Evolutionary conservation across 2,113 vertebrate species (phyloP).

Genomic region (Nyctereutes procyonoides): DNA sequence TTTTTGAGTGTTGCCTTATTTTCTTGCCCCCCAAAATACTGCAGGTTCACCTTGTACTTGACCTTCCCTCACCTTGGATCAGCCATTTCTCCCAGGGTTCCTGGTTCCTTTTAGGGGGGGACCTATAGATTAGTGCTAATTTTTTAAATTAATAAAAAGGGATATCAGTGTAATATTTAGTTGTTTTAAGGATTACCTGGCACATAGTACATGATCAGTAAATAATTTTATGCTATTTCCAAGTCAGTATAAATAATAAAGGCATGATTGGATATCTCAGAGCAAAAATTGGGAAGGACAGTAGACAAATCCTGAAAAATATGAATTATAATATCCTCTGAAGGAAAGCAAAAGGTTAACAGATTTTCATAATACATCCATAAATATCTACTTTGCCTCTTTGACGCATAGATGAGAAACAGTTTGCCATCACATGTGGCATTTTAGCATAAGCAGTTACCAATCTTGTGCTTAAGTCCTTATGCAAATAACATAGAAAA

Average conservation of each 20-base stretch:
- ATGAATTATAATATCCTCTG: slow-evolving; percentile 46
- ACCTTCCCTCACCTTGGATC: not conserved
- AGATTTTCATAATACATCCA: slow-evolving; percentile 51
- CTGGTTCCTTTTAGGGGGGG: not conserved
- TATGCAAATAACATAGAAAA: slow-evolving; percentile 74
- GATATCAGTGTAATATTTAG: not conserved
- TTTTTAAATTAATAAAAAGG: not conserved
- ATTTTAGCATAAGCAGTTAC: slow-evolving; percentile 69
- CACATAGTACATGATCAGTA: slow-evolving; percentile 47
- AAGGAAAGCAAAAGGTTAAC: slow-evolving; percentile 42
- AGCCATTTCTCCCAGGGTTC: not conserved
- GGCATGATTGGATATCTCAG: not conserved
- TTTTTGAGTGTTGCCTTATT: not conserved
- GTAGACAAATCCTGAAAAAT: slow-evolving; percentile 43
- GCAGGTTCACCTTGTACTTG: not conserved
- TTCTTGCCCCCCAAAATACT: not conserved
- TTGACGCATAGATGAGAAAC: slow-evolving; percentile 34
- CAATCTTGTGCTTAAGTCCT: slow-evolving; percentile 65
- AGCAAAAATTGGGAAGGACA: not conserved
- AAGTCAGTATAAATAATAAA: slow-evolving; percentile 42
- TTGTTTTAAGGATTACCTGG: slow-evolving; percentile 24
- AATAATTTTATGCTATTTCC: slow-evolving; percentile 37
- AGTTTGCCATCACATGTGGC: slow-evolving; percentile 48
- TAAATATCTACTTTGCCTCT: slow-evolving; percentile 36
- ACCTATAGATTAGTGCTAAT: not conserved